phyloP scores from a whole-genome alignment of 1,140 invertebrate genomes.

The Drosophila sp. region DNA sequence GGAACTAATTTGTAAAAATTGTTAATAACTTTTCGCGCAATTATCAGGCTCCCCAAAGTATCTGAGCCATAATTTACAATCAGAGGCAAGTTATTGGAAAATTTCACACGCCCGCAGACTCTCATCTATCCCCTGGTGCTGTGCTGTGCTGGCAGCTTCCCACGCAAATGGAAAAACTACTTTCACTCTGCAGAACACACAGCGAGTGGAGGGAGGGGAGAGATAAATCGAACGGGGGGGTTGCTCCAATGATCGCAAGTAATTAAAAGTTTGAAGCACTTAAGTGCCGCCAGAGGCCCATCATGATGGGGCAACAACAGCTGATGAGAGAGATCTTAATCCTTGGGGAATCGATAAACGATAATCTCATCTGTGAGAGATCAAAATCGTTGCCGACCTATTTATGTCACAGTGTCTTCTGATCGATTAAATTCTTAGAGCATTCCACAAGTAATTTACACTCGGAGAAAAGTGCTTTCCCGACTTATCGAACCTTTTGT shows the following conservation, averaged over 20 bases:
- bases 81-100: conserved; percentile 68
- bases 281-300: conserved; percentile 39
- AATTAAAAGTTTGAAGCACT: conserved; percentile 63
- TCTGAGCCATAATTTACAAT: conserved; percentile 41
- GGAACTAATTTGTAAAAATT: conserved; percentile 56
- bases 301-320: conserved; percentile 8
- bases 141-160: conserved; percentile 44
- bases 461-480: conserved; percentile 22
- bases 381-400: background rate
- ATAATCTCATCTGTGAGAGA: background rate
- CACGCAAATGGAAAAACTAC: conserved; percentile 47
- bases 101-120: conserved; percentile 72
- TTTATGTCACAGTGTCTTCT: conserved; percentile 20
- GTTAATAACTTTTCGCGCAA: conserved; percentile 72
- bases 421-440: conserved; percentile 53
- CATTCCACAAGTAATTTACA: background rate
- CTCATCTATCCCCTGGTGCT: conserved; percentile 27
- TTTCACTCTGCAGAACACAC: conserved; percentile 23
- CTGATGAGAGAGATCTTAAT: background rate
- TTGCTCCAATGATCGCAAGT: conserved; percentile 37
- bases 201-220: background rate
- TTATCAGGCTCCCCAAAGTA: conserved; percentile 38
- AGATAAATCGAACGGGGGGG: conserved; percentile 1
- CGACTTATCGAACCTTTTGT: too few species aligned
- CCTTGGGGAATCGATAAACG: conserved; percentile 6